Evolutionary conservation across 2,797 vertebrate species (phyloP), one percentile per base, ranked within the genome.

Genomic region (Sciurus vulgaris): DNA sequence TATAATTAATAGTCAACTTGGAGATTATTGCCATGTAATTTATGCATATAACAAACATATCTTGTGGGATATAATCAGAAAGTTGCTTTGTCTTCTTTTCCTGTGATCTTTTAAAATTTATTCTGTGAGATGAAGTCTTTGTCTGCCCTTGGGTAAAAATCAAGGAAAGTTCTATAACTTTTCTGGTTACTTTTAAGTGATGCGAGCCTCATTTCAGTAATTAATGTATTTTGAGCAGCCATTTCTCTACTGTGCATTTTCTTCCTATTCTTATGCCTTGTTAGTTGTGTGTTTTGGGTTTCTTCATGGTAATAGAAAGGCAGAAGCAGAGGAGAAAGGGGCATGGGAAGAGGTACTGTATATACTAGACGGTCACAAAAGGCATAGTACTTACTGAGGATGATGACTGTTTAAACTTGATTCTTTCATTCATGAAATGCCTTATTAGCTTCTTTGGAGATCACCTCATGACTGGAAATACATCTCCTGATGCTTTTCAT

Each of bases 1-100:
- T 8, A 59, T 7, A 26, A 59, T 26, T 59, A 59, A 76, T 49
- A 72, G 10, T 82, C 54, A 93, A 86, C 30, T 72, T 74, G 14
- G 38, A 93, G 13, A 56, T 69, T 15, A 69, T 81, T 89, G 49
- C 5, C 41, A 69, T 59, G 35, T 82, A 89, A 44, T 30, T 72
- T 33, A 73, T 54, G 4, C 22, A 74, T 85, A 86, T 85, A 77
- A 79, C 33, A 89, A 65, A n/a, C 47, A 56, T 17, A 7, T 49
- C 22, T 72, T 95, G 67, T 81, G 28, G 33, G 3, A 63, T 72
- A 94, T 89, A 86, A 86, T 89, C 7, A 72, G 20, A 96, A 91
- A 81, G 5, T 7, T 56, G 11, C 11, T 56, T 87, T 63, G 11
- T 91, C 93, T 93, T 49, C 22, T 67, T 89, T 92, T 89, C 11